These are phyloP conservation scores for Clarias batrachus DNA, from an alignment of 2,113 vertebrate species.

Conservation along the genomic window DNA sequence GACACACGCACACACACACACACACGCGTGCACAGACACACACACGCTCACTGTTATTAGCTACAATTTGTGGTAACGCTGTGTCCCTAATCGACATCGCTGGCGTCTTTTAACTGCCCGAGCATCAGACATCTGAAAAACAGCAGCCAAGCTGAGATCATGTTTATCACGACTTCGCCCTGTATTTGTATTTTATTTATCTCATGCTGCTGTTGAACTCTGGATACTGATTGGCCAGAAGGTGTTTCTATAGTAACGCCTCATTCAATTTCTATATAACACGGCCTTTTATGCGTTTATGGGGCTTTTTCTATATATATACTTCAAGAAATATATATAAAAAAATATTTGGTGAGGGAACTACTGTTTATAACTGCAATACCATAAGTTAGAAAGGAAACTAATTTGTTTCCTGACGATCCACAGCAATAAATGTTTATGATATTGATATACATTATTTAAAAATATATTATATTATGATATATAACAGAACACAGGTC, in stretches of 20 bases:
- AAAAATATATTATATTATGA: no score
- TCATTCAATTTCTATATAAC: not conserved
- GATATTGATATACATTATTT: not conserved
- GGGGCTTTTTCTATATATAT: no score
- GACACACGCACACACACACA: not conserved
- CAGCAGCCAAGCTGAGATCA: constrained; percentile 1
- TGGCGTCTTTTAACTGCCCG: constrained; percentile 22
- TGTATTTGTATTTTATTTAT: not conserved
- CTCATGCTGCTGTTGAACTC: no score
- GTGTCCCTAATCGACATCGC: not conserved
- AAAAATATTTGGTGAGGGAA: not conserved
- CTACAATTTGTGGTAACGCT: constrained; percentile 19
- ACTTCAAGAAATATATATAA: not conserved
- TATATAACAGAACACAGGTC: no score
- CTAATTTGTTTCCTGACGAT: not conserved
- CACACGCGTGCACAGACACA: no score
- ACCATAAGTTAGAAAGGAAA: not conserved
- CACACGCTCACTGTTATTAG: constrained; percentile 14
- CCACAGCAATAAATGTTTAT: not conserved
- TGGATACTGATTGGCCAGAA: constrained; percentile 1
- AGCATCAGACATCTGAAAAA: not conserved
- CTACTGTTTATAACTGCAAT: not conserved
- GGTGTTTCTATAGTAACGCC: not conserved
- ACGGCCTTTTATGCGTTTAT: no score
- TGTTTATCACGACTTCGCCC: not conserved